phyloP scores from a whole-genome alignment of 2,113 vertebrate genomes.

The Sciurus niger region DNA sequence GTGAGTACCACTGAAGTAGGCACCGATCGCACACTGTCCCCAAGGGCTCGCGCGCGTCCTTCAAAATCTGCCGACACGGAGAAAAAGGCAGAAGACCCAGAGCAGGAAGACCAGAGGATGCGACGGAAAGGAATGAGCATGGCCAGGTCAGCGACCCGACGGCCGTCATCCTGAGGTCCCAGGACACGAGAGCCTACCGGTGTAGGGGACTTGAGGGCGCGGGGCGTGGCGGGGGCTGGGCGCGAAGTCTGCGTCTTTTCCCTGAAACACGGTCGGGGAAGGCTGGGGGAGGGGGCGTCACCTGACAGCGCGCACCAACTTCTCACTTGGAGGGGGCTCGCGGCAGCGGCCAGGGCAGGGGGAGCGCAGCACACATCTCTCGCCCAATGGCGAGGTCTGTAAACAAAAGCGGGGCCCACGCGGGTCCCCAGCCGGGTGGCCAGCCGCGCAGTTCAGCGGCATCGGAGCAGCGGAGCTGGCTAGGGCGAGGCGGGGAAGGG shows the following conservation, averaged over 20 bases:
- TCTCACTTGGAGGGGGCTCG: not conserved
- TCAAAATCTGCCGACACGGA: constrained; percentile 49
- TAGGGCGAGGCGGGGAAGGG: not conserved
- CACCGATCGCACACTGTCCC: constrained; percentile 9
- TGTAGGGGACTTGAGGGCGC: not conserved
- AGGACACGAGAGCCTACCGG: not conserved
- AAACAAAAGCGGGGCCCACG: constrained; percentile 83
- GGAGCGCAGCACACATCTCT: constrained; percentile 13
- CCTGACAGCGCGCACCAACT: constrained; percentile 73
- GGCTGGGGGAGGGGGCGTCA: constrained; percentile 67
- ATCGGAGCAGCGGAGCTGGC: not conserved
- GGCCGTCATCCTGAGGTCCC: not conserved
- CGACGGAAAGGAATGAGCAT: not conserved
- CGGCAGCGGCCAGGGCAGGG: not conserved
- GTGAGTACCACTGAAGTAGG: not conserved
- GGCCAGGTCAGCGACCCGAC: not conserved
- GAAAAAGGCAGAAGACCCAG: not conserved
- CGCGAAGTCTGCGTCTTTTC: not conserved
- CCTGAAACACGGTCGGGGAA: not conserved
- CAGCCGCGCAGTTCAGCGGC: not conserved
- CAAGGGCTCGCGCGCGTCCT: constrained; percentile 67
- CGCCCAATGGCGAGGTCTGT: constrained; percentile 65
- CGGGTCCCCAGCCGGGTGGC: not conserved
- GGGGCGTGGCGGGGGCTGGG: not conserved
- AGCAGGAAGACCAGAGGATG: not conserved